Evolutionary conservation across 2,888 invertebrate species (phyloP), one percentile per base, ranked within the genome.

Genomic region (Pasiphila rectangulata): DNA sequence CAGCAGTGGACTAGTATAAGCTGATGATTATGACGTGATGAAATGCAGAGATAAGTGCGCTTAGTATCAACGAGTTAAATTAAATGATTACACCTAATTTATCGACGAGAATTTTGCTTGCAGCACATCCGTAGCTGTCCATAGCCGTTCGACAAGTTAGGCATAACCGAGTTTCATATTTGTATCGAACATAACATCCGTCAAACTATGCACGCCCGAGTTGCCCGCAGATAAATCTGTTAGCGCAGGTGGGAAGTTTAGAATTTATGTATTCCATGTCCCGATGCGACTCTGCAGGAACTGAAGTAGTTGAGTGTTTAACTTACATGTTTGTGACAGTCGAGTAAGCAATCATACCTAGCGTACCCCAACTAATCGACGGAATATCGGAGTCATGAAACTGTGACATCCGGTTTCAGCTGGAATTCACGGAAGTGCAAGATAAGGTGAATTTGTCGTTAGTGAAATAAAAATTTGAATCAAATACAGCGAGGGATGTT

Each of bases 131-230:
- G 16, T 15, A 38, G 35, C 39, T 20, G 44, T 39, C 37, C 45
- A 13, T 46, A 19, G 41, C 35, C 45, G 36, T 46, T 50, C 51
- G 50, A 50, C 56, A 54, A 52, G 46, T 54, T 52, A 49, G 55
- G 51, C 58, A 54, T 61, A 56, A 54, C 57, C 46, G 54, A 53
- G 57, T 55, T 64, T 59, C 59, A 59, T 57, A 67, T 63, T 63
- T 63, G 63, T 59, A 56, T 59, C 53, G 50, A 45, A 43, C 53
- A 51, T 55, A 53, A 51, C 60, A 58, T 53, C 51, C 46, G 43
- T 58, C 56, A 50, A 58, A 58, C 60, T 59, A 56, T 50, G 37
- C 47, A 46, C 32, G 43, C 40, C 40, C 46, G 58, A 55, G 51
- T 48, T 53, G 54, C 38, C 51, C 40, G 37, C 41, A 59, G 52